phyloP scores from a whole-genome alignment of 2,113 vertebrate species.

The Dicentrarchus labrax region DNA sequence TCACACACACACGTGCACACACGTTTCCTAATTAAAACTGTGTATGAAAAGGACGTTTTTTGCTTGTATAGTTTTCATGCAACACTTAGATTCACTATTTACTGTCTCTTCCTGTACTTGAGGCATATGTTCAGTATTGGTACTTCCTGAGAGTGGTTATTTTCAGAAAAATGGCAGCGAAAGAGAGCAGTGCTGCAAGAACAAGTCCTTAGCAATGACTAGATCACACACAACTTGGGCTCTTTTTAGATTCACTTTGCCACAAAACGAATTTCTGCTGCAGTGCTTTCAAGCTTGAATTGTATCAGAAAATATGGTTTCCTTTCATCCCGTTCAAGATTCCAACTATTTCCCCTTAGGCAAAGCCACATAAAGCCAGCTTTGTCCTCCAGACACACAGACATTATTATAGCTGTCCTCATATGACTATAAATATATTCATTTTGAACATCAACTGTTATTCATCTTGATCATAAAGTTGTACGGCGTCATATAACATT shows the following conservation, averaged over 20 bases:
- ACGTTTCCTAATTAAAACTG: background rate
- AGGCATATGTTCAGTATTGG: background rate
- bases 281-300: constrained; percentile 53
- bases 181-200: constrained; percentile 21
- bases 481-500: constrained; percentile 44
- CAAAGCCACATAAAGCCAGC: constrained; percentile 75
- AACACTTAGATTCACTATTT: background rate
- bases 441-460: constrained; percentile 63
- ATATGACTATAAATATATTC: constrained; percentile 71
- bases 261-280: constrained; percentile 50
- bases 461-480: constrained; percentile 64
- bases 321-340: constrained; percentile 63
- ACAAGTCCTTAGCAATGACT: constrained; percentile 29
- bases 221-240: constrained; percentile 41
- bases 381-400: constrained; percentile 71
- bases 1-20: background rate
- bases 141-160: background rate
- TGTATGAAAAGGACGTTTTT: background rate
- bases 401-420: constrained; percentile 78
- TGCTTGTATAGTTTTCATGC: background rate
- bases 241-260: constrained; percentile 56
- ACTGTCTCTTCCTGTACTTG: background rate
- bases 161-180: constrained; percentile 9
- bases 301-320: constrained; percentile 68
- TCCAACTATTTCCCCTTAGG: constrained; percentile 64